These are phyloP conservation scores for Platypus cylindrus DNA, from an alignment of 2,888 invertebrate genomes.

Conservation along the genomic window DNA sequence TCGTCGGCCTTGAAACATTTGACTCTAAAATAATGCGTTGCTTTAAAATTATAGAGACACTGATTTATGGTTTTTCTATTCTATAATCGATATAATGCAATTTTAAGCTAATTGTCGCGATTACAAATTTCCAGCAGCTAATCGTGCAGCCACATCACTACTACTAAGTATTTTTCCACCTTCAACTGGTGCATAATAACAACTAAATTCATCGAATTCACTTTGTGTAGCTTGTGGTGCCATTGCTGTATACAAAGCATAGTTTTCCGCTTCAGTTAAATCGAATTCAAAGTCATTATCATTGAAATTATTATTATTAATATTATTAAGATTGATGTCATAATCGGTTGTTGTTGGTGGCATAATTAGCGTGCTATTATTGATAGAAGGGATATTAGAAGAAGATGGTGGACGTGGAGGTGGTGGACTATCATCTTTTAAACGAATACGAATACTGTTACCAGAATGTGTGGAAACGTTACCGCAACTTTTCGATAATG, in stretches of 20 bases:
- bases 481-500: constrained; percentile 33
- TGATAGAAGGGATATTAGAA: background rate
- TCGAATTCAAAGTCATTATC: constrained; percentile 42
- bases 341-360: constrained; percentile 6
- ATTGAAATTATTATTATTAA: too few relatives aligned
- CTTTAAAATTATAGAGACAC: background rate
- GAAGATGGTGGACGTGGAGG: constrained; percentile 11
- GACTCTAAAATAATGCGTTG: background rate
- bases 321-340: too few relatives aligned
- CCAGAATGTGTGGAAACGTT: constrained; percentile 23
- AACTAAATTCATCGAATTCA: constrained; percentile 79
- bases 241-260: constrained; percentile 73
- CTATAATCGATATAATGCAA: background rate
- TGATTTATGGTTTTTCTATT: background rate
- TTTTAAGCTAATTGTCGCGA: background rate
- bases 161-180: constrained; percentile 52
- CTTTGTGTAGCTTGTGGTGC: constrained; percentile 78
- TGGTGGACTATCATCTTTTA: constrained; percentile 43
- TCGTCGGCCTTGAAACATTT: background rate
- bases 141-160: constrained; percentile 22
- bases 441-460: constrained; percentile 48
- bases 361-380: background rate
- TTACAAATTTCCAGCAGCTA: constrained; percentile 21
- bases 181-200: constrained; percentile 76
- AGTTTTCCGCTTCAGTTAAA: constrained; percentile 77